Evolutionary conservation across 2,113 vertebrate genomes (phyloP), one percentile per base, ranked within the genome.

Genomic region (Phaetusa simplex): DNA sequence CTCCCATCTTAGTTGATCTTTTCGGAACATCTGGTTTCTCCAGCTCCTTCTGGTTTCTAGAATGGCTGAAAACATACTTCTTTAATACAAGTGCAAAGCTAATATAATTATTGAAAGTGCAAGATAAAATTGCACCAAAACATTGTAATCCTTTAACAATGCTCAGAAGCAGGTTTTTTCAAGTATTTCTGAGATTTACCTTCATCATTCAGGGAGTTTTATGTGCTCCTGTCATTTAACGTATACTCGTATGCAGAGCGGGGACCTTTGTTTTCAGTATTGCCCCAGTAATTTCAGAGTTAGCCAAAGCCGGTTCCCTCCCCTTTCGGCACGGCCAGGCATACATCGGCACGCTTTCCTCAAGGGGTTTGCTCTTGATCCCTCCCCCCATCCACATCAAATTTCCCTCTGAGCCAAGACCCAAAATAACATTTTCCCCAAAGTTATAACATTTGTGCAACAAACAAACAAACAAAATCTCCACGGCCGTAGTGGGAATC

Each of bases 381-480:
- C 67, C 43, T 79, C 38, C 59, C 58, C 21, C 9, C 64, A 47
- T 73, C 96, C 69, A 76, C 88, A 61, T 24, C 36, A 79, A 67
- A 95, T 84, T 69, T 85, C 77, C 91, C 91, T 85, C 61, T 58
- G 62, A 91, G 91, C 88, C 72, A 52, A 66, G 78, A 82, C 73
- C 55, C 82, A 80, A 79, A 95, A 95, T 95, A 95, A 91, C 78
- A 15, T 96, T 91, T 95, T 82, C 91, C 91, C 87, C 93, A 70
- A 92, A 97, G 84, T 96, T 93, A 55, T 3, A 88, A 38, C 70
- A 22, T 93, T 78, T 85, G 21, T 14, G 13, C 50, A 93, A 62
- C 53, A 93, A 94, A n/a, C 50, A 67, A 86, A 70, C 80, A 72
- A 72, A 62, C 92, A 90, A 45, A 84, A 67, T 50, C 84, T 93